These are phyloP conservation scores for Thereva nobilitata DNA, from an alignment of 2,888 invertebrate genomes.

Conservation along the genomic window DNA sequence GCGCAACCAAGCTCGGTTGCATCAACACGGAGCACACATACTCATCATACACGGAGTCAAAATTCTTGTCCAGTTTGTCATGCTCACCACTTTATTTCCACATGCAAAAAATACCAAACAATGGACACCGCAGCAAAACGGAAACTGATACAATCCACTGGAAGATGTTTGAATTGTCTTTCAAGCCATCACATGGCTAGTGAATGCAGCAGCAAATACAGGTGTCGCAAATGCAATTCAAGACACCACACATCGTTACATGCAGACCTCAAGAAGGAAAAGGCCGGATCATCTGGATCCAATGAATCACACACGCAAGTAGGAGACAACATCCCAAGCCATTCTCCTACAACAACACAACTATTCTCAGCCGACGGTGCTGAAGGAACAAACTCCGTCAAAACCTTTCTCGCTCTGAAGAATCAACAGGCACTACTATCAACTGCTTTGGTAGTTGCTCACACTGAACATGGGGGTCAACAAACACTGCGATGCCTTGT, in stretches of 20 bases:
- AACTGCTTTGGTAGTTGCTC: too few relatives aligned
- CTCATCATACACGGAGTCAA: background rate
- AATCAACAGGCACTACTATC: too few relatives aligned
- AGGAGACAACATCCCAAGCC: background rate
- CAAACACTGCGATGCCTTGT: too few relatives aligned
- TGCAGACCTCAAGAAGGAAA: background rate
- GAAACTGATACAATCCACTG: background rate
- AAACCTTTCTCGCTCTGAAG: too few relatives aligned
- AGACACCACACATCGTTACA: constrained; percentile 5
- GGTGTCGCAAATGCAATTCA: background rate
- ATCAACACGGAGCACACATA: background rate
- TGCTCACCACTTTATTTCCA: background rate
- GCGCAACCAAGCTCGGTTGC: background rate
- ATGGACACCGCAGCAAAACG: background rate
- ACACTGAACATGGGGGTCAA: too few relatives aligned
- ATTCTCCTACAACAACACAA: background rate
- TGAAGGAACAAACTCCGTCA: too few relatives aligned
- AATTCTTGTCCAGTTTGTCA: background rate
- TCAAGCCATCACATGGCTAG: constrained; percentile 4
- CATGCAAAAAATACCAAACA: constrained; percentile 3
- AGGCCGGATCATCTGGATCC: too few relatives aligned
- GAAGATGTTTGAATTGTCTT: background rate
- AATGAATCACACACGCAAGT: too few relatives aligned
- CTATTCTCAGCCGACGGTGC: too few relatives aligned
- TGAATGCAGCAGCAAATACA: constrained; percentile 4